phyloP scores from a whole-genome alignment of 2,888 invertebrate species.

The Oscheius myriophilus region DNA sequence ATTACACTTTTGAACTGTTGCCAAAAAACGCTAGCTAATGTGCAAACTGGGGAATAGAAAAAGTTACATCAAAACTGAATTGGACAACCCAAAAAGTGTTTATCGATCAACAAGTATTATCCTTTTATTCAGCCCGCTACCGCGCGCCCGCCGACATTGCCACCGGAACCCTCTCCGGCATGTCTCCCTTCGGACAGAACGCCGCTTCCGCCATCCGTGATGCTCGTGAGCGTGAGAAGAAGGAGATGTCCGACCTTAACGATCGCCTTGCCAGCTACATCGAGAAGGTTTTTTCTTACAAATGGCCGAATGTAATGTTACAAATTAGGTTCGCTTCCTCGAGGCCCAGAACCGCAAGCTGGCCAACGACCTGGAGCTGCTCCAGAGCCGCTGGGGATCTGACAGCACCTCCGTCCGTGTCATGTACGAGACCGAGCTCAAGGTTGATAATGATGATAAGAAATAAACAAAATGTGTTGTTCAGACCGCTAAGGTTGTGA shows the following conservation, averaged over 20 bases:
- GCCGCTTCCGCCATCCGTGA: constrained; percentile 65
- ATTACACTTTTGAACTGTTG: not conserved
- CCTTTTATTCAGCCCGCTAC: constrained; percentile 15
- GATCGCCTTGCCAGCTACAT: constrained; percentile 75
- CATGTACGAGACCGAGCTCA: constrained; percentile 60
- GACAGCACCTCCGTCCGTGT: constrained; percentile 65
- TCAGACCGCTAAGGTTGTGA: constrained; percentile 43
- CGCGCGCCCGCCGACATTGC: constrained; percentile 19
- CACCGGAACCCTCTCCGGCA: constrained; percentile 21
- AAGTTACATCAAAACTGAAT: not conserved
- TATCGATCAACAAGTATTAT: not conserved
- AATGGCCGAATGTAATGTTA: constrained; percentile 27
- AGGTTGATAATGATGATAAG: constrained; percentile 6
- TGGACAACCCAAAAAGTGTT: constrained; percentile 4
- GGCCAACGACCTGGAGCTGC: constrained; percentile 61
- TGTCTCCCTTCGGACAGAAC: constrained; percentile 32
- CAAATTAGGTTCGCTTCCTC: constrained; percentile 60
- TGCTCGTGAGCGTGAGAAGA: constrained; percentile 73
- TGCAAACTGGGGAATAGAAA: no score
- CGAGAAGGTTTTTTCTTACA: constrained; percentile 70
- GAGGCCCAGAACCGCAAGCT: constrained; percentile 70
- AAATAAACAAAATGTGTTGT: not conserved
- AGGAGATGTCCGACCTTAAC: constrained; percentile 74
- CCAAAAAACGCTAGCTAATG: no score
- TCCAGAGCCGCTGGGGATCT: constrained; percentile 68